Base-by-base conservation (phyloP, 2,113 vertebrate species). In the Eulacestoma nigropectus region DNA sequence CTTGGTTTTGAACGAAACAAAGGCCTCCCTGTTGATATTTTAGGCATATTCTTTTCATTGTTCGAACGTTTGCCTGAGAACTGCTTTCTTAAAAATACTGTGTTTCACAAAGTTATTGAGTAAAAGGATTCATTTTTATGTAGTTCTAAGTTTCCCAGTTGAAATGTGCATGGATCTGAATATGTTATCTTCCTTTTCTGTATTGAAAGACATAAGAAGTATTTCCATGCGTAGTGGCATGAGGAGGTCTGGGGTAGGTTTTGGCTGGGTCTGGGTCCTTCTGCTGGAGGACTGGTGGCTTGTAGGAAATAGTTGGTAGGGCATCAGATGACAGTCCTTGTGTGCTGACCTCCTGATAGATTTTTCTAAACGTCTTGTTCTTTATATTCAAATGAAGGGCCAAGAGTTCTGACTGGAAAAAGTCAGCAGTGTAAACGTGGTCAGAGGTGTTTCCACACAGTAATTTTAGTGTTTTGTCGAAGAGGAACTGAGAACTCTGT, bases 21-120 rank as follows among this genome's bases (percentile, higher is more conserved):
- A 97, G 96, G 47, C 82, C 87, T 97, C 96, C 67, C 96, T 97
- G 87, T 97, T 97, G 85, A 95, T 94, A 78, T 95, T 93, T 70
- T 69, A 60, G 42, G 14, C 60, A 59, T 97, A 44, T 81, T 74
- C 49, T 93, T 88, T 79, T 74, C 22, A 49, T 78, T 87, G 42
- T 92, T 86, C 52, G n/a, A 83, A 81, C 0, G 0, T 37, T 89
- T 84, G 44, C 49, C 49, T 73, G 65, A 81, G 60, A 93, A 86
- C 60, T 87, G 52, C 68, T 88, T 90, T 73, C 42, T 95, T 93
- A 94, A 35, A 68, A 76, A 89, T 52, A 11, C 85, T 75, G 26
- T 76, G 68, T 89, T 93, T 94, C 76, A 74, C 27, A 16, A 78
- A 87, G 42, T 70, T 56, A 18, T 27, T 75, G 87, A 88, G 20